Evolutionary conservation across 2,888 invertebrate genomes (phyloP).

Genomic region (Salpingus planirostris): DNA sequence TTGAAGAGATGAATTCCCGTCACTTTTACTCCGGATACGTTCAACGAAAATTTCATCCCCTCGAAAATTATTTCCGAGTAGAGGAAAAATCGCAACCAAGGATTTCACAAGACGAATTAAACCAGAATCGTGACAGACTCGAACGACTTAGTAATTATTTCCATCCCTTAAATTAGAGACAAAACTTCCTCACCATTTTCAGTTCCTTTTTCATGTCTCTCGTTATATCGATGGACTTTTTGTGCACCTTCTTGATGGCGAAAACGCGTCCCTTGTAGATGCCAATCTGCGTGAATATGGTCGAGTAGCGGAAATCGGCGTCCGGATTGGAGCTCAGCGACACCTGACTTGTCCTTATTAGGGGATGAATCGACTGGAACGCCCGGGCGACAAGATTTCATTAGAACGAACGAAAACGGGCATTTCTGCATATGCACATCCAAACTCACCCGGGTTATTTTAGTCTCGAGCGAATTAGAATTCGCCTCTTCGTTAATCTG

Average conservation of each 20-base stretch:
- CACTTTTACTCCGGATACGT: neutral
- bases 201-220: conserved; percentile 88
- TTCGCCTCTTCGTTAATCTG: conserved; percentile 58
- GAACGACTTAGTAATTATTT: no score
- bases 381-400: no score
- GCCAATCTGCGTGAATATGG: conserved; percentile 84
- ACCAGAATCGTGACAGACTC: no score
- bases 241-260: conserved; percentile 76
- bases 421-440: no score
- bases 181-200: conserved; percentile 55
- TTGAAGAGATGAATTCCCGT: no score
- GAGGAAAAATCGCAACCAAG: no score
- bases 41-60: neutral
- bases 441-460: conserved; percentile 37
- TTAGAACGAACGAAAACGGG: no score
- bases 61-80: no score
- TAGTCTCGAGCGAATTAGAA: conserved; percentile 34
- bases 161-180: no score
- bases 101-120: no score
- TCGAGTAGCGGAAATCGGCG: conserved; percentile 81
- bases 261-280: conserved; percentile 81
- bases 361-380: conserved; percentile 48
- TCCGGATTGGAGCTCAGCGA: conserved; percentile 89
- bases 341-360: conserved; percentile 77
- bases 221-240: conserved; percentile 81